Evolutionary conservation across 2,888 invertebrate genomes (phyloP), one percentile per base, ranked within the genome.

Genomic region (Drosophila mercatorum): DNA sequence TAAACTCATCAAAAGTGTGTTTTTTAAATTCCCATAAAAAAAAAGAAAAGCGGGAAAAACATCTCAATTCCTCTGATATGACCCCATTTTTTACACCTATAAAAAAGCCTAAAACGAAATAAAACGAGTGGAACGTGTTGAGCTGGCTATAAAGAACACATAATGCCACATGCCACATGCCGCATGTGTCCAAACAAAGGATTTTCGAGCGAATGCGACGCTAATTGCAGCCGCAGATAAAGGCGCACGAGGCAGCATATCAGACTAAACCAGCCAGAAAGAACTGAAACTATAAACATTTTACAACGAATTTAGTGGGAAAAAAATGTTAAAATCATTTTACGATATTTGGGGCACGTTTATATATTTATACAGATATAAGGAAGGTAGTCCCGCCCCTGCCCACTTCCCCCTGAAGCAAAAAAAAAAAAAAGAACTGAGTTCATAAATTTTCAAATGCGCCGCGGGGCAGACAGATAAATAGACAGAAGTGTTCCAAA

Each of bases 21-120:
- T 72, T 75, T 72, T 71, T 55, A 61, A 78, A 82, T 73, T 71
- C 75, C 52, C 81, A 83, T 86, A 69, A 66, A 80, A 66, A 14
- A 6, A 14, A 26, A 7, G 26, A 36, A 14, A 47, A 43, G 2
- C 2, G 2, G 57, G 26, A 14, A 51, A 55, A 63, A 80, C 64
- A 71, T 62, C 78, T 88, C 79, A 78, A 88, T 88, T 76, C 64
- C 66, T 73, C 80, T 88, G 66, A 78, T 86, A 68, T 80, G 81
- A 84, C 81, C 84, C 77, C 79, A 83, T 88, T 84, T 83, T 86
- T 86, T 88, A 89, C 84, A 87, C 84, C 89, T 83, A 83, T 89
- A 84, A 87, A 84, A 80, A 84, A 80, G 59, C 43, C 57, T 57
- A 60, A 53, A 53, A 46, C 57, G 26, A 38, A 58, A 49, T 17